Conservation (phyloP, 2,888 invertebrate genomes). For the Hydraecia micacea region DNA sequence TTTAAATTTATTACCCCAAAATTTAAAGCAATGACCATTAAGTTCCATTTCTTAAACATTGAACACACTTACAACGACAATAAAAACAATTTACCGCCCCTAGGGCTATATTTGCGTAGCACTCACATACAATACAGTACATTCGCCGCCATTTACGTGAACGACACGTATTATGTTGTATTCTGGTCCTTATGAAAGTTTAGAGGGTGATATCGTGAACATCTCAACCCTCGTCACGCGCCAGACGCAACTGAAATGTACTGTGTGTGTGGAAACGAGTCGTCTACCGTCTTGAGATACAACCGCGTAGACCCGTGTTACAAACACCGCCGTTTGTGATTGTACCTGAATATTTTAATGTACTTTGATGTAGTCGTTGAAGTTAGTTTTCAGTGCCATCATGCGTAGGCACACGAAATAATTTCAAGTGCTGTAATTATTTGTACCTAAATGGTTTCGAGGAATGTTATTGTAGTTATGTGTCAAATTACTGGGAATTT, state of each 20-base stretch:
- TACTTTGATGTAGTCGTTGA: constrained; percentile 48
- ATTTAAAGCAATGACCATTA: constrained; percentile 41
- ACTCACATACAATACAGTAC: constrained; percentile 34
- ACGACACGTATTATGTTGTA: constrained; percentile 64
- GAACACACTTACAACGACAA: constrained; percentile 34
- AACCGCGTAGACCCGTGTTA: constrained; percentile 50
- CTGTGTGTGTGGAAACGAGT: constrained; percentile 27
- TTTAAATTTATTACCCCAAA: constrained; percentile 10
- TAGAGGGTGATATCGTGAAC: constrained; percentile 66
- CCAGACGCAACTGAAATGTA: constrained; percentile 60
- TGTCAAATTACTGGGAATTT: background rate
- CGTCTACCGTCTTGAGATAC: constrained; percentile 46
- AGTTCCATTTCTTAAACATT: constrained; percentile 40
- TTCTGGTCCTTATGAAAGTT: constrained; percentile 64
- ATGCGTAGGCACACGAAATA: constrained; percentile 17
- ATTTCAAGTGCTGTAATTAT: constrained; percentile 8
- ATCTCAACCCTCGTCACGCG: constrained; percentile 68
- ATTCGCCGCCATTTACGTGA: constrained; percentile 47
- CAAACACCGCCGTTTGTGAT: constrained; percentile 52
- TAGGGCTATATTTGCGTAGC: constrained; percentile 45
- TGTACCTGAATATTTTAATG: constrained; percentile 61
- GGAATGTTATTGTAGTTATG: background rate
- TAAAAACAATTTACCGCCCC: constrained; percentile 55
- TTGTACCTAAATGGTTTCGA: too few relatives aligned
- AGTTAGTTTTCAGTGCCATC: constrained; percentile 29